Evolutionary conservation across 2,888 invertebrate genomes (phyloP).

Genomic region (Oscheius sp.): DNA sequence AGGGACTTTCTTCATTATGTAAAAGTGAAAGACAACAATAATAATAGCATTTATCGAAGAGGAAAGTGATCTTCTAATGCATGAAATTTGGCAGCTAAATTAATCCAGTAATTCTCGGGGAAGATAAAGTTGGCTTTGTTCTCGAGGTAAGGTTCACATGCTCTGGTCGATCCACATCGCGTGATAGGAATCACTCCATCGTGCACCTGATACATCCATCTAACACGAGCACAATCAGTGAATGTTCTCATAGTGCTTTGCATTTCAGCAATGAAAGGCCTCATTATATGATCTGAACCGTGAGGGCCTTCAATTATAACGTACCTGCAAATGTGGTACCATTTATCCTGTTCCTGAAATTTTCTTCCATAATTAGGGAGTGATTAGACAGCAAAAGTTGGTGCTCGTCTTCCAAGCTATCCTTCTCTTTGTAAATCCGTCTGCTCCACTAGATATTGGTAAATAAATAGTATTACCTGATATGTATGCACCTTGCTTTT

Average conservation of each 20-base stretch:
- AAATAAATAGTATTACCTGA: background rate
- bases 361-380: background rate
- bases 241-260: conserved; percentile 13
- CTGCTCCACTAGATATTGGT: background rate
- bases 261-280: conserved; percentile 3
- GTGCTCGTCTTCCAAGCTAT: too few species aligned
- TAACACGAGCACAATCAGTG: conserved; percentile 18
- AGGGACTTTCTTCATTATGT: too few species aligned
- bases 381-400: background rate
- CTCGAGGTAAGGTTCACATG: conserved; percentile 12
- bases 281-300: conserved; percentile 20
- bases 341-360: background rate
- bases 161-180: too few species aligned
- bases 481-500: background rate
- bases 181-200: too few species aligned
- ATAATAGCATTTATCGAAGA: too few species aligned
- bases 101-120: conserved; percentile 19
- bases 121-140: conserved; percentile 13
- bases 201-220: too few species aligned
- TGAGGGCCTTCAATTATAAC: too few species aligned
- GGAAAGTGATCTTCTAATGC: conserved; percentile 17
- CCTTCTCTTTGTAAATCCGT: conserved; percentile 16
- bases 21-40: too few species aligned
- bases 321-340: conserved; percentile 1
- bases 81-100: conserved; percentile 2